phyloP scores from a whole-genome alignment of 2,888 invertebrate species.

The Drosophila mimetica region DNA sequence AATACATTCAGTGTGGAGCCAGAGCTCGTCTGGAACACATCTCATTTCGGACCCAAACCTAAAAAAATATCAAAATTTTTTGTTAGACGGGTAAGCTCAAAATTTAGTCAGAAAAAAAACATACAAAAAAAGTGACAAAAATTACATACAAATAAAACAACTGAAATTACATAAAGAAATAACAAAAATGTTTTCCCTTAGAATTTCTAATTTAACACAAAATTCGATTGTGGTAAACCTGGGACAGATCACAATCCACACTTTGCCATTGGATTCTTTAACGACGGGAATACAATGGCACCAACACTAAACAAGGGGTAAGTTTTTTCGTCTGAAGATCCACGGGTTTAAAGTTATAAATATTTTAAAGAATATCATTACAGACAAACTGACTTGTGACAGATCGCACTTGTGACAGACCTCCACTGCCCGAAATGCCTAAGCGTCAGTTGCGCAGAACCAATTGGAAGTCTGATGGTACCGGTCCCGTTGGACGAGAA shows the following conservation, averaged over 20 bases:
- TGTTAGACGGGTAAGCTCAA: background rate
- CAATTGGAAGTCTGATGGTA: background rate
- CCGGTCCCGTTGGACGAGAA: conserved; percentile 2
- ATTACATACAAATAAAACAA: too few species aligned
- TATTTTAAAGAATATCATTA: too few species aligned
- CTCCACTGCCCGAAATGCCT: too few species aligned
- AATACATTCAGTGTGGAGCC: conserved; percentile 1
- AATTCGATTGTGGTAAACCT: background rate
- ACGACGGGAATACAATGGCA: background rate
- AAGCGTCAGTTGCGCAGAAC: too few species aligned
- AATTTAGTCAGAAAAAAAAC: background rate
- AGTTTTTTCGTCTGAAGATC: too few species aligned
- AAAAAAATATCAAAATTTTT: background rate
- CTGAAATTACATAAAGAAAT: background rate
- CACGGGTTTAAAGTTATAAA: too few species aligned
- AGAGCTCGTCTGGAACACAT: conserved; percentile 1
- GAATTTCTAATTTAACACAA: background rate
- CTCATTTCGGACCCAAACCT: background rate
- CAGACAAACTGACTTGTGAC: too few species aligned
- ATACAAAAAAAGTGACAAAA: background rate
- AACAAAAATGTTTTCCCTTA: background rate
- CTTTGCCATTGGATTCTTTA: background rate
- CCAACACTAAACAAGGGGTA: background rate
- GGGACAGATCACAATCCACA: background rate
- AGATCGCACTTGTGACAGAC: too few species aligned